Percentiles rank a stretch among this genome's conserved stretches.
Evolutionary conservation across 2,113 vertebrate genomes (phyloP).

Genomic region (Epinephelus lanceolatus): DNA sequence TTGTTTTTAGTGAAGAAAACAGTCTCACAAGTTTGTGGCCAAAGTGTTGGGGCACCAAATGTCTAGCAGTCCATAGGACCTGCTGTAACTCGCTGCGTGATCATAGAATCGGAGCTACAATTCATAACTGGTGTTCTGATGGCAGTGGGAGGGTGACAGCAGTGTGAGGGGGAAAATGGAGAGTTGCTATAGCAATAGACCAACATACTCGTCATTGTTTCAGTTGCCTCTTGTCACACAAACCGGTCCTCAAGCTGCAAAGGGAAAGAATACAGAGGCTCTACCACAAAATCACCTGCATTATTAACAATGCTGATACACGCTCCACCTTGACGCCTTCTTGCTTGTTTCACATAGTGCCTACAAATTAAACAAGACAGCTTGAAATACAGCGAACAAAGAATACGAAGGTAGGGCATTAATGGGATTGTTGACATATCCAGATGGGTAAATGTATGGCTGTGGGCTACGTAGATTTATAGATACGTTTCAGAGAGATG

Average conservation of each 20-base stretch:
- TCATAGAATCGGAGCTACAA: not conserved
- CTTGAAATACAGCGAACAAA: not conserved
- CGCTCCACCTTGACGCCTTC: not conserved
- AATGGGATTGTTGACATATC: not conserved
- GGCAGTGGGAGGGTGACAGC: not conserved
- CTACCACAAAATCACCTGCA: not conserved
- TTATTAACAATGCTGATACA: not conserved
- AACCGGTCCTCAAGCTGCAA: not conserved
- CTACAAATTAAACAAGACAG: not conserved
- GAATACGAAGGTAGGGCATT: not conserved
- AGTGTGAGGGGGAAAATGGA: not conserved
- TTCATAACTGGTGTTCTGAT: not conserved
- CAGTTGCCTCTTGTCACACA: not conserved
- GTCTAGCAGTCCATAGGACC: not conserved
- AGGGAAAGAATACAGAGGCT: not conserved
- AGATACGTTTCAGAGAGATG: not conserved
- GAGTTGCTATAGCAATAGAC: slow-evolving; percentile 7
- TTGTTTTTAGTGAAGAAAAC: not conserved
- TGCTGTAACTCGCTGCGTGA: not conserved
- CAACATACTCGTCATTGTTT: slow-evolving; percentile 1
- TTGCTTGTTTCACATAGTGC: not conserved
- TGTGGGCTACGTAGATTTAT: not conserved
- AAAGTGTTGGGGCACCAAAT: not conserved
- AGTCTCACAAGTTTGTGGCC: not conserved
- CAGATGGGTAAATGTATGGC: not conserved